Evolutionary conservation across 53 echinoderm and acorn worm species (phyloP).

Genomic region (Arbacia lixula): DNA sequence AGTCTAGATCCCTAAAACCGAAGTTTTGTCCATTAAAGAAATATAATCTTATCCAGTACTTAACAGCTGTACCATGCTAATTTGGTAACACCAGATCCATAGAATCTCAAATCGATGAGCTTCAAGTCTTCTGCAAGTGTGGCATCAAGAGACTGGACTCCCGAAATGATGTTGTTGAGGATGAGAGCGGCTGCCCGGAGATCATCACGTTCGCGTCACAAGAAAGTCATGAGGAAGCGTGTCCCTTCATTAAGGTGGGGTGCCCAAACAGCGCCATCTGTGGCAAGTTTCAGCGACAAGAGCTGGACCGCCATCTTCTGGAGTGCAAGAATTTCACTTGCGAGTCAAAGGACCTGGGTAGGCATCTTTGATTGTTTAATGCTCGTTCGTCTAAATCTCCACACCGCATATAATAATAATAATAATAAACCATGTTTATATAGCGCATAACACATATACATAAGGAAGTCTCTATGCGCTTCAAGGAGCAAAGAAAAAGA

Average conservation of each 20-base stretch:
- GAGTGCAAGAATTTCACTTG: slow-evolving; percentile 64
- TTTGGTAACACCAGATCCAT: slow-evolving; percentile 71
- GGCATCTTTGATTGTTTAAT: too few species aligned
- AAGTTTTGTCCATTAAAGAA: too few species aligned
- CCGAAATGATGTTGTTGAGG: slow-evolving; percentile 71
- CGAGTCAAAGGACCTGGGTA: too few species aligned
- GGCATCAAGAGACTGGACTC: slow-evolving; percentile 92
- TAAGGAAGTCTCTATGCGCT: too few species aligned
- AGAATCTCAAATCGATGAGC: slow-evolving; percentile 84
- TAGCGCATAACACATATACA: too few species aligned
- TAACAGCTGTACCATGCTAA: background rate
- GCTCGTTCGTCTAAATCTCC: too few species aligned
- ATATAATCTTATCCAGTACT: background rate
- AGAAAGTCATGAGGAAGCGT: slow-evolving; percentile 63
- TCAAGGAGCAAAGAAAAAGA: too few species aligned
- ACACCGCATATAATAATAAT: too few species aligned
- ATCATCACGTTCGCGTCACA: slow-evolving; percentile 58
- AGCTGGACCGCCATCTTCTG: slow-evolving; percentile 75
- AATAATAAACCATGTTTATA: too few species aligned
- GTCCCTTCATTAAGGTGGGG: slow-evolving; percentile 65
- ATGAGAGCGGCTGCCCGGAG: slow-evolving; percentile 92
- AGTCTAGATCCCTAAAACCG: too few species aligned
- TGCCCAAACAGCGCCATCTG: slow-evolving; percentile 88
- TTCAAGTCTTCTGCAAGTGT: slow-evolving; percentile 84
- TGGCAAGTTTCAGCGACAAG: slow-evolving; percentile 68